Conservation (phyloP, 1,140 invertebrate species). For the Drosophila dunni region DNA sequence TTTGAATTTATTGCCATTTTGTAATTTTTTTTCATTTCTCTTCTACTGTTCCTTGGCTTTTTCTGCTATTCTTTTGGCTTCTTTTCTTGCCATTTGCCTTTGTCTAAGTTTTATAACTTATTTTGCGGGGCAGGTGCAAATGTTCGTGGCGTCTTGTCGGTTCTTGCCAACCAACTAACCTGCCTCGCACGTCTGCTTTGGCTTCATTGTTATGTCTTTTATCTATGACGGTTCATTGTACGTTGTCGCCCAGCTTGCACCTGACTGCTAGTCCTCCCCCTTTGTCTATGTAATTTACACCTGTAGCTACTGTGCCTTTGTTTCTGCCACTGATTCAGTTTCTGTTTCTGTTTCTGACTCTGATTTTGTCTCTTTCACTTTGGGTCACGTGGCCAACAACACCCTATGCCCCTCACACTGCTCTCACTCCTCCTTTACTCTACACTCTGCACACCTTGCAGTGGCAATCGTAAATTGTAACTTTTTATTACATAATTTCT, state of each 20-base stretch:
- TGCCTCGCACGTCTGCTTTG: conserved; percentile 68
- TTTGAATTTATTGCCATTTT: conserved; percentile 83
- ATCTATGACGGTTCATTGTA: conserved; percentile 81
- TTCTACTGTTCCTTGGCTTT: conserved; percentile 17
- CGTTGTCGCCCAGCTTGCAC: conserved; percentile 33
- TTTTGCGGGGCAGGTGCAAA: conserved; percentile 74
- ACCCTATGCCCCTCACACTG: conserved; percentile 1
- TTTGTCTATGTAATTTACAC: conserved; percentile 4
- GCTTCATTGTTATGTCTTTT: conserved; percentile 80
- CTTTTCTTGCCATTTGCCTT: conserved; percentile 46
- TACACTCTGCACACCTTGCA: conserved; percentile 1
- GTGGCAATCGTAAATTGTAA: conserved; percentile 81
- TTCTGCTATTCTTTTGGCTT: conserved; percentile 23
- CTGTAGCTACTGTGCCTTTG: conserved; percentile 60
- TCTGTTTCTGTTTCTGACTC: conserved; percentile 4
- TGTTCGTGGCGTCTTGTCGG: conserved; percentile 51
- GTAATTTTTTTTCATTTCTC: conserved; percentile 57
- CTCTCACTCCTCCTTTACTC: neutral
- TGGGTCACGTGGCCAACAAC: conserved; percentile 62
- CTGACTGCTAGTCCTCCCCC: neutral
- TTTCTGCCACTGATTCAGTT: neutral
- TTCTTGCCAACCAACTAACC: conserved; percentile 17
- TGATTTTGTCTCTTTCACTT: conserved; percentile 6
- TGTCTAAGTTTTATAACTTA: conserved; percentile 80
- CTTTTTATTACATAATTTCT: conserved; percentile 84